Evolutionary conservation across 2,797 vertebrate species (phyloP).

Genomic region (Gephyroberyx darwinii): DNA sequence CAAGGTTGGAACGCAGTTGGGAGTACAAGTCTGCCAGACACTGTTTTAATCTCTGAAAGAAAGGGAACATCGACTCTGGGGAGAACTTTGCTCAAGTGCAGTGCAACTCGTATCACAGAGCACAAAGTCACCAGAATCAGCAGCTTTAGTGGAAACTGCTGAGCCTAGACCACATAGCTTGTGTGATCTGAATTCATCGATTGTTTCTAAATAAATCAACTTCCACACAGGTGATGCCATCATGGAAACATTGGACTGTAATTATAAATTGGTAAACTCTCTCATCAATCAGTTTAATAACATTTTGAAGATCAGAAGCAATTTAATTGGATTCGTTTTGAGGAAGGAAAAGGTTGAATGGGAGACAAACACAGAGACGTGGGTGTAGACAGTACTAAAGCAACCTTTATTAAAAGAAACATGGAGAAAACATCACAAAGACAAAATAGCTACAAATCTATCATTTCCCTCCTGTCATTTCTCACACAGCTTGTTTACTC

Average conservation of each 20-base stretch:
- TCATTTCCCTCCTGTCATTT: constrained; percentile 56
- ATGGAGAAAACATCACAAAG: constrained; percentile 78
- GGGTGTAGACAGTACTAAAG: constrained; percentile 72
- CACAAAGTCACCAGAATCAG: background rate
- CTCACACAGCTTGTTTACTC: constrained; percentile 52
- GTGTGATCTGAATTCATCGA: background rate
- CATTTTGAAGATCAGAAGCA: background rate
- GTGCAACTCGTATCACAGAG: background rate
- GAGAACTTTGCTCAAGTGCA: background rate
- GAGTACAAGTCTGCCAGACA: background rate
- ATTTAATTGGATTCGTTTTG: background rate
- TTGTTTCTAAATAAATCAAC: no score
- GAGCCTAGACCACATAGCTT: background rate
- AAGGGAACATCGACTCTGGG: no score
- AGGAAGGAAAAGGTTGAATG: background rate
- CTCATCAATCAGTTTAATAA: background rate
- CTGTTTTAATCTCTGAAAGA: background rate
- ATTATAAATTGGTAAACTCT: no score
- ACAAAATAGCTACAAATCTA: constrained; percentile 83
- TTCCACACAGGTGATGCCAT: background rate
- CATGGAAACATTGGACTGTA: background rate
- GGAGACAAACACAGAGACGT: constrained; percentile 15
- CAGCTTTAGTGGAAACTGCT: no score
- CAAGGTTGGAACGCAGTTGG: background rate
- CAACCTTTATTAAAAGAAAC: constrained; percentile 86